Conservation (phyloP, 2,888 invertebrate species). For the Euphydryas editha region DNA sequence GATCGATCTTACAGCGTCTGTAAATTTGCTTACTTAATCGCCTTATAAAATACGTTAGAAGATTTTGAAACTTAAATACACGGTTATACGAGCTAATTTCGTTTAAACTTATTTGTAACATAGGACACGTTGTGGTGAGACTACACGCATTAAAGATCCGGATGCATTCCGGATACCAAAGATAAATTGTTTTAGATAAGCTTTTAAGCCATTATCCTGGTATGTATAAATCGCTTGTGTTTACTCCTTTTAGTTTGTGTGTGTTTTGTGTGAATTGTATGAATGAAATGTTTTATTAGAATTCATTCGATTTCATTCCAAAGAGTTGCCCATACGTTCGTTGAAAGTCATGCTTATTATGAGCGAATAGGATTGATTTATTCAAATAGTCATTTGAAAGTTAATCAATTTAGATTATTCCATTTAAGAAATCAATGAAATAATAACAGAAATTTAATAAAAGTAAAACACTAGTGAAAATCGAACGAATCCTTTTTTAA, state of each 20-base stretch:
- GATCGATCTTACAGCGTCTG: conserved; percentile 8
- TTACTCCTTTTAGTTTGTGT: background rate
- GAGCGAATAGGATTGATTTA: too few relatives aligned
- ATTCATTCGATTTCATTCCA: too few relatives aligned
- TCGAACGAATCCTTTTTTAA: too few relatives aligned
- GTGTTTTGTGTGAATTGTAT: background rate
- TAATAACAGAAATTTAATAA: too few relatives aligned
- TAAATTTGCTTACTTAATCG: conserved; percentile 12
- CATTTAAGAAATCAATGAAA: too few relatives aligned
- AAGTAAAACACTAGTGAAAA: too few relatives aligned
- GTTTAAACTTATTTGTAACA: background rate
- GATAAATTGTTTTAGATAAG: conserved; percentile 47
- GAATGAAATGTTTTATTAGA: background rate
- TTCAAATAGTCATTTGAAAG: too few relatives aligned
- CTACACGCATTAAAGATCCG: conserved; percentile 36
- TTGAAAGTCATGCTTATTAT: too few relatives aligned
- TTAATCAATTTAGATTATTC: too few relatives aligned
- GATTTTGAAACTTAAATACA: background rate
- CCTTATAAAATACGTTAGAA: background rate
- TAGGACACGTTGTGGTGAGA: conserved; percentile 9
- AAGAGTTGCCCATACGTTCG: too few relatives aligned
- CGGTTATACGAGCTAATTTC: background rate
- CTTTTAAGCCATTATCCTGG: conserved; percentile 32
- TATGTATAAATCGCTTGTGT: background rate
- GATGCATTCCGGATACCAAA: conserved; percentile 42